These are phyloP conservation scores for Atta texana DNA, from an alignment of 1,140 invertebrate species.

Conservation along the genomic window DNA sequence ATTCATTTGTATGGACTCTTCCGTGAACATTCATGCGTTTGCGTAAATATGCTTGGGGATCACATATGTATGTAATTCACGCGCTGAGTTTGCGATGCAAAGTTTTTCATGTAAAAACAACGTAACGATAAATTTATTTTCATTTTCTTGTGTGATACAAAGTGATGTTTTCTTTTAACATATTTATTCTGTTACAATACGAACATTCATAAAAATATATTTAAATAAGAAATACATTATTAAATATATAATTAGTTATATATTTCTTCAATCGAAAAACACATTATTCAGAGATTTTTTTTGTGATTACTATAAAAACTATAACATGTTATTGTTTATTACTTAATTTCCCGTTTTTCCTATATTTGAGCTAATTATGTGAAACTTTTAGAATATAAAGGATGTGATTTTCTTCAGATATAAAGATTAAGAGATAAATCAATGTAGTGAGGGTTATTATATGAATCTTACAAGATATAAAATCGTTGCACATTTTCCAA, in stretches of 20 bases:
- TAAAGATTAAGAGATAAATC: background rate
- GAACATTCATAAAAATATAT: background rate
- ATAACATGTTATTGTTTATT: background rate
- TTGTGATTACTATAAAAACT: background rate
- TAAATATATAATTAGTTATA: background rate
- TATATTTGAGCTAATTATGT: background rate
- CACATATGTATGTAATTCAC: background rate
- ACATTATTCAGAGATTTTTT: background rate
- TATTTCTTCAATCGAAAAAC: background rate
- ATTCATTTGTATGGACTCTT: conserved; percentile 65
- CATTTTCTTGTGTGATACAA: background rate
- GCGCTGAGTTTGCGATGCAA: background rate
- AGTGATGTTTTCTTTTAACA: background rate
- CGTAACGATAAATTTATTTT: background rate
- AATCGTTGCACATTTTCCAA: background rate
- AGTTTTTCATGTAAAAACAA: background rate
- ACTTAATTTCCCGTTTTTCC: background rate
- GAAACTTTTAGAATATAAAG: background rate
- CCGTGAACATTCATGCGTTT: conserved; percentile 15
- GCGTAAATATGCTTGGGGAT: background rate
- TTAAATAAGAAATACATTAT: background rate
- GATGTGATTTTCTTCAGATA: background rate
- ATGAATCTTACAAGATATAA: background rate
- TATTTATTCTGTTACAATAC: background rate
- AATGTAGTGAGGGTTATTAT: background rate